Conservation (phyloP, 2,797 vertebrate species). For the Artibeus lituratus region DNA sequence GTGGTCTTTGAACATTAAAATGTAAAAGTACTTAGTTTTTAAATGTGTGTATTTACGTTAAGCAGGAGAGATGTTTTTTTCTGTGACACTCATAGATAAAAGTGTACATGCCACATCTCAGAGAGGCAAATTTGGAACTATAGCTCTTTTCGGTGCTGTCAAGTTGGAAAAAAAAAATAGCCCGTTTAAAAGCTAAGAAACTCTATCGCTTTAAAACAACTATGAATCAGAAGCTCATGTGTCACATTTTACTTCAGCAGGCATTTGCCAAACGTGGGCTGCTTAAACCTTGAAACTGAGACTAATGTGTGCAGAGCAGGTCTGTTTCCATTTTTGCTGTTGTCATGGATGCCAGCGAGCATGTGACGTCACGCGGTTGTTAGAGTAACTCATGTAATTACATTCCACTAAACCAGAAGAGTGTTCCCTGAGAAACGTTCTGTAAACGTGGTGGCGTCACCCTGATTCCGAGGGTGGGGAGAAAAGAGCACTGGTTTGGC, state of each 20-base stretch:
- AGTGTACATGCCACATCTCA: not conserved
- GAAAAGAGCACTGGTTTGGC: not conserved
- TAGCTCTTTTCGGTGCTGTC: not conserved
- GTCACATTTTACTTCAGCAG: not conserved
- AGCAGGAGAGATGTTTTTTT: not conserved
- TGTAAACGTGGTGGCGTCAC: rapidly evolving
- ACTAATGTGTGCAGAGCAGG: not conserved
- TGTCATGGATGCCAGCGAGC: not conserved
- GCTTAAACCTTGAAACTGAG: not conserved
- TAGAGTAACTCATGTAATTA: not conserved
- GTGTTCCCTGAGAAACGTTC: not conserved
- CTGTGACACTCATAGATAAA: not conserved
- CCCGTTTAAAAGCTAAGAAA: not conserved
- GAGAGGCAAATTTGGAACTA: not conserved
- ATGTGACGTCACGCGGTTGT: not conserved
- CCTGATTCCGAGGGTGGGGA: not conserved
- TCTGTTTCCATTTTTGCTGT: not conserved
- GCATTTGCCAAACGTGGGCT: not conserved
- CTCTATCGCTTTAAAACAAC: not conserved
- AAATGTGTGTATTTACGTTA: not conserved
- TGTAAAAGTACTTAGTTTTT: not conserved
- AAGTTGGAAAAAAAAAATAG: not conserved
- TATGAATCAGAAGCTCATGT: not conserved
- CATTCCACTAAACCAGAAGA: not conserved
- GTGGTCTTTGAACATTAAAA: slow-evolving; percentile 13